phyloP scores from a whole-genome alignment of 2,888 invertebrate genomes.

The Rosalia funebris region DNA sequence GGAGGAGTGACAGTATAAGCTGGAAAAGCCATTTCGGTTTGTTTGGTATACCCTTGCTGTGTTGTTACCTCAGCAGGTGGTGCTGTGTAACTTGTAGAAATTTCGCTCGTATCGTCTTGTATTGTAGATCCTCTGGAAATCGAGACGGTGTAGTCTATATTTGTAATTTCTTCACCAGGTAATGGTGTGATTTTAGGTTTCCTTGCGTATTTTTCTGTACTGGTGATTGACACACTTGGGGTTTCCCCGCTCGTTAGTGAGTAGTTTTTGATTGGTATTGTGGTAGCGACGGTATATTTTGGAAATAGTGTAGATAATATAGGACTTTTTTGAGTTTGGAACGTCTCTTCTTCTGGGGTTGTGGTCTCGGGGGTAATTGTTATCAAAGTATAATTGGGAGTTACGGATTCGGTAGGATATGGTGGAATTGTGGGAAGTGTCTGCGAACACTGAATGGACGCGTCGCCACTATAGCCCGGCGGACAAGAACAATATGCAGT shows the following conservation, averaged over 20 bases:
- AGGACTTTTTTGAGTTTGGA: neutral
- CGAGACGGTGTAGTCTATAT: too few species aligned
- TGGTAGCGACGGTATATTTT: neutral
- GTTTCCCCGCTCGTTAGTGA: too few species aligned
- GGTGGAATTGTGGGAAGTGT: constrained; percentile 1
- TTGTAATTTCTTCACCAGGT: neutral
- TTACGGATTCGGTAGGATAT: neutral
- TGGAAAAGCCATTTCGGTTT: neutral
- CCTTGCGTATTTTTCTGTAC: constrained; percentile 4
- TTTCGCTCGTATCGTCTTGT: too few species aligned
- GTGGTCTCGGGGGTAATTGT: neutral
- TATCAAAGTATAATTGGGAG: neutral
- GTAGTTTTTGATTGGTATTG: too few species aligned
- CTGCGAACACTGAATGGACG: constrained; percentile 65
- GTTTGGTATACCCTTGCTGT: neutral
- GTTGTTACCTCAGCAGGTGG: too few species aligned
- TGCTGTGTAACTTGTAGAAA: too few species aligned
- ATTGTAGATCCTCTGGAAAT: too few species aligned
- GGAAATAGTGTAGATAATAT: neutral
- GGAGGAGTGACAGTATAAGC: neutral
- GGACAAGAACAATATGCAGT: constrained; percentile 64
- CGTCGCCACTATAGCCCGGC: constrained; percentile 66
- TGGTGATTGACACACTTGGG: neutral
- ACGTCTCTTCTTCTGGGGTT: neutral
- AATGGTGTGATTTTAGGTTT: constrained; percentile 4